Conservation (phyloP, 2,888 invertebrate species). For the Stenurella melanura region DNA sequence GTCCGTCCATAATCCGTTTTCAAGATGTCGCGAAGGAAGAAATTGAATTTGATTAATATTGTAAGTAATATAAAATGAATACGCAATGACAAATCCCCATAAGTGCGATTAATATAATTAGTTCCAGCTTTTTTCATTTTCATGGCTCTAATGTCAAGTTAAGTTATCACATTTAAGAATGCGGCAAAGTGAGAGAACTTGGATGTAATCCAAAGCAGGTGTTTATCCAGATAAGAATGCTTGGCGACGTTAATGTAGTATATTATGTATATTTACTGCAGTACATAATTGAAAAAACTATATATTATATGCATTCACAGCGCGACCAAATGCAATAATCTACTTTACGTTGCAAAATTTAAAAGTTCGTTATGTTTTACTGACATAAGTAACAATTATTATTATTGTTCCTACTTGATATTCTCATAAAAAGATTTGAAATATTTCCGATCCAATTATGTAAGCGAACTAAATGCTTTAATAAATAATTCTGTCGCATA, state of each 20-base stretch:
- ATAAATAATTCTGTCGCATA: too few species aligned
- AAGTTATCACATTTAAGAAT: slow-evolving; percentile 26
- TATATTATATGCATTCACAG: too few species aligned
- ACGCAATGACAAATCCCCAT: background rate
- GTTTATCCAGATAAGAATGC: slow-evolving; percentile 33
- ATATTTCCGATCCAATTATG: too few species aligned
- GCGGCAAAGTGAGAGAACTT: slow-evolving; percentile 12
- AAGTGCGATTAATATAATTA: slow-evolving; percentile 25
- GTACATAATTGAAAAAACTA: background rate
- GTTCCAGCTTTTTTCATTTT: slow-evolving; percentile 31
- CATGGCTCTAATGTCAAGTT: slow-evolving; percentile 16
- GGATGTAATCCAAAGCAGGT: slow-evolving; percentile 34
- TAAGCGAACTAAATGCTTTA: too few species aligned
- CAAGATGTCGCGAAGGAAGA: background rate
- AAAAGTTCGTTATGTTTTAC: too few species aligned
- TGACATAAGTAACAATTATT: too few species aligned
- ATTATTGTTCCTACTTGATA: too few species aligned
- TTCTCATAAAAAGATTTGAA: too few species aligned
- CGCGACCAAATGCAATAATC: too few species aligned
- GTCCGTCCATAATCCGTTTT: background rate
- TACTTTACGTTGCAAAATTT: background rate
- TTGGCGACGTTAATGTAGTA: slow-evolving; percentile 11
- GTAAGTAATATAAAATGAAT: background rate
- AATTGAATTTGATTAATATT: background rate
- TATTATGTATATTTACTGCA: background rate